These are phyloP conservation scores for Saturnia pavonia DNA, from an alignment of 2,888 invertebrate genomes.

Conservation along the genomic window DNA sequence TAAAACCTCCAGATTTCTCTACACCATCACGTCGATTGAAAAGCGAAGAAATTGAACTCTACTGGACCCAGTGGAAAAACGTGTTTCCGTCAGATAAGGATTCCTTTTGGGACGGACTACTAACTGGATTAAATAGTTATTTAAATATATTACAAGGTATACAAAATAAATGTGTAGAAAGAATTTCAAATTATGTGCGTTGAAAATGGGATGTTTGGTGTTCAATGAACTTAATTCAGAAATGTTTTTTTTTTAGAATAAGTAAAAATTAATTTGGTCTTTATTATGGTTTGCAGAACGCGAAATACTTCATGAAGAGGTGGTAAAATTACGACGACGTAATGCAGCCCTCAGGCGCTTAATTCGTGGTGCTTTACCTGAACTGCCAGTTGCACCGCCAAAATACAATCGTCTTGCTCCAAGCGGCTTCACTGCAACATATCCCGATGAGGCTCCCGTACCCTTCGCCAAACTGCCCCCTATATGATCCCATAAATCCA, in stretches of 20 bases:
- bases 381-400: slow-evolving; percentile 44
- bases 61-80: slow-evolving; percentile 85
- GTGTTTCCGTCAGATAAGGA: slow-evolving; percentile 83
- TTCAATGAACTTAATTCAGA: too few species aligned
- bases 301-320: slow-evolving; percentile 84
- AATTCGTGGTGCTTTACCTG: slow-evolving; percentile 82
- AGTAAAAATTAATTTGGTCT: not conserved
- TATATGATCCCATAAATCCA: slow-evolving; percentile 39
- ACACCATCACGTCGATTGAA: slow-evolving; percentile 81
- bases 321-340: slow-evolving; percentile 83
- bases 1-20: slow-evolving; percentile 67
- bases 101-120: slow-evolving; percentile 86
- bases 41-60: slow-evolving; percentile 81
- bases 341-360: slow-evolving; percentile 86
- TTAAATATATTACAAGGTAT: slow-evolving; percentile 84
- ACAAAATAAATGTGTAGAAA: not conserved
- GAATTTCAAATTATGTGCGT: not conserved
- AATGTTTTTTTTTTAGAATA: too few species aligned
- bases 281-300: slow-evolving; percentile 73
- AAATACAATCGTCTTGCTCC: slow-evolving; percentile 43
- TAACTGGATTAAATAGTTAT: slow-evolving; percentile 84
- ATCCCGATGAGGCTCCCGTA: slow-evolving; percentile 44
- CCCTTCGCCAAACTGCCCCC: slow-evolving; percentile 55
- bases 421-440: slow-evolving; percentile 48
- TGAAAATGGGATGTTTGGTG: not conserved